Evolutionary conservation across 2,888 invertebrate genomes (phyloP).

Genomic region (Parnassius apollo): DNA sequence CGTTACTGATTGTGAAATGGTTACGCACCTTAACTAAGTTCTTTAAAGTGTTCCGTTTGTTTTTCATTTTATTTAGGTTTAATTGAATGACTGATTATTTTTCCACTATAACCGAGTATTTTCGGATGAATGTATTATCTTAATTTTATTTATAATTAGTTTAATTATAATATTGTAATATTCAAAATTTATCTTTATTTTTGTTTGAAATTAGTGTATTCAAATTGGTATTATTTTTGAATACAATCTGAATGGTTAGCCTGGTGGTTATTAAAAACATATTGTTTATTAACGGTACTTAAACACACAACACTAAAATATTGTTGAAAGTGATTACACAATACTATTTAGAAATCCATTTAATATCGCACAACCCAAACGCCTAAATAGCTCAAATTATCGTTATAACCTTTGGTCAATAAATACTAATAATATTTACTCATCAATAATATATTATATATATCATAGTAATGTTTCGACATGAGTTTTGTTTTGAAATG

Average conservation of each 20-base stretch:
- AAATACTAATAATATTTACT: background rate
- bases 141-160: slow-evolving; percentile 16
- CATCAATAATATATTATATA: no score
- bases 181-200: slow-evolving; percentile 10
- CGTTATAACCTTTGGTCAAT: background rate
- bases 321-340: slow-evolving; percentile 2
- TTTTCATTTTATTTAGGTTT: slow-evolving; percentile 6
- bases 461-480: no score
- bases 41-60: background rate
- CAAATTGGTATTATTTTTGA: background rate
- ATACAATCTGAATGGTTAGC: background rate
- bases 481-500: no score
- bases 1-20: background rate
- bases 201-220: background rate
- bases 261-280: background rate
- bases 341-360: slow-evolving; percentile 6
- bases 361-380: slow-evolving; percentile 21
- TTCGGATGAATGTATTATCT: slow-evolving; percentile 19
- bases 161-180: slow-evolving; percentile 4
- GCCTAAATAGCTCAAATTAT: slow-evolving; percentile 22
- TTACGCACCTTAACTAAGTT: background rate
- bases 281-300: slow-evolving; percentile 13
- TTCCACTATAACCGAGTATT: slow-evolving; percentile 16
- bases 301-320: slow-evolving; percentile 10
- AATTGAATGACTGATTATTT: slow-evolving; percentile 16